A percentile compares a stretch with the other conserved stretches of the same genome.
phyloP scores from a whole-genome alignment of 2,888 invertebrate species.

The Cyclophora punctaria region DNA sequence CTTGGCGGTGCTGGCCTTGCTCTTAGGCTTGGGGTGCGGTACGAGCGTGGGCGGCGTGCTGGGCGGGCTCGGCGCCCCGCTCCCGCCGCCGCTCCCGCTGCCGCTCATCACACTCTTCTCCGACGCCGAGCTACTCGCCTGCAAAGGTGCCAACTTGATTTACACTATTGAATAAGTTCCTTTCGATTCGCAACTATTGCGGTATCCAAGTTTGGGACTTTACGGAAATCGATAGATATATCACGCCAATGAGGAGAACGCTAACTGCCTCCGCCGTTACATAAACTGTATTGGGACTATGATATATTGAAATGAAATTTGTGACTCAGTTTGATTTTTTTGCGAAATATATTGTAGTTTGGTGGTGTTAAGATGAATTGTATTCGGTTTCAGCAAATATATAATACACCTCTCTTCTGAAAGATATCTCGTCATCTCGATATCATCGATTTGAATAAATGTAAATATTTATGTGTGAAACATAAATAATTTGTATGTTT shows the following conservation, averaged over 20 bases:
- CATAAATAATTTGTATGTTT: background rate
- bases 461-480: too few species aligned
- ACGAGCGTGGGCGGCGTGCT: constrained; percentile 58
- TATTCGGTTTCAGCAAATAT: too few species aligned
- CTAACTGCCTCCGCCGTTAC: constrained; percentile 13
- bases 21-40: constrained; percentile 46
- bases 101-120: constrained; percentile 42
- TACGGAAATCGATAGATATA: constrained; percentile 20
- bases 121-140: constrained; percentile 58
- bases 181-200: constrained; percentile 22
- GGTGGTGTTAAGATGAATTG: background rate
- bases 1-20: constrained; percentile 34
- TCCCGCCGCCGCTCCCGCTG: constrained; percentile 38
- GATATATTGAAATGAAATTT: constrained; percentile 13
- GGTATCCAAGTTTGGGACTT: constrained; percentile 21
- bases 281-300: constrained; percentile 18
- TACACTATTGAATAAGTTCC: constrained; percentile 25
- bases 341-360: constrained; percentile 8
- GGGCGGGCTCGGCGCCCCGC: constrained; percentile 50
- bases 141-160: constrained; percentile 27
- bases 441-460: too few species aligned
- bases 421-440: too few species aligned
- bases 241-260: constrained; percentile 19
- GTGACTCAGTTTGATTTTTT: constrained; percentile 13
- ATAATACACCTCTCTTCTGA: too few species aligned